Percentiles rank a stretch among this genome's conserved stretches.
phyloP scores from a whole-genome alignment of 2,113 vertebrate genomes.

The Eudyptes chrysolophus region DNA sequence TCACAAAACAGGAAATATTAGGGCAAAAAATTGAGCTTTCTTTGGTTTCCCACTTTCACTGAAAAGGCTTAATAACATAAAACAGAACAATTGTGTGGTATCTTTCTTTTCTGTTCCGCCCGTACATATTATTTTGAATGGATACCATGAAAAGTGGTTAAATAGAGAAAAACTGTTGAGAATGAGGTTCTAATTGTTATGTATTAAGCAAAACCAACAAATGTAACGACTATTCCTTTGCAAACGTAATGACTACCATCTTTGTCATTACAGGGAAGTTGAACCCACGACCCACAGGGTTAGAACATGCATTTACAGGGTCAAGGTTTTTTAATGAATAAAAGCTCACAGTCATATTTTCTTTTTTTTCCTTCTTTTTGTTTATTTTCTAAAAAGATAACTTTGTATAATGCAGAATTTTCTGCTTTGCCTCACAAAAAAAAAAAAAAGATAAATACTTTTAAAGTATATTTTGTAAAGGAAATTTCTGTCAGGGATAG shows the following conservation, averaged over 20 bases:
- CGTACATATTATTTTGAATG: neutral
- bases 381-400: neutral
- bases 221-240: neutral
- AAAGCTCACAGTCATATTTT: neutral
- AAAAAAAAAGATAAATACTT: neutral
- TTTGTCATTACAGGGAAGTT: neutral
- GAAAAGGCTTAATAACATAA: neutral
- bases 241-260: neutral
- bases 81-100: neutral
- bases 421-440: neutral
- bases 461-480: neutral
- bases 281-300: neutral
- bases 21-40: neutral
- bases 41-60: neutral
- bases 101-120: neutral
- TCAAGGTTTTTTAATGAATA: neutral
- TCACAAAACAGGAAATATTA: rapidly evolving
- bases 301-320: neutral
- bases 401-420: neutral
- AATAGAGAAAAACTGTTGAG: neutral
- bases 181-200: neutral
- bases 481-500: neutral
- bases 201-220: neutral
- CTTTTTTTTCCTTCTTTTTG: neutral
- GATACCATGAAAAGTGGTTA: neutral